These are phyloP conservation scores for Synodontis membranacea DNA, from an alignment of 2,113 vertebrate species.

Conservation along the genomic window DNA sequence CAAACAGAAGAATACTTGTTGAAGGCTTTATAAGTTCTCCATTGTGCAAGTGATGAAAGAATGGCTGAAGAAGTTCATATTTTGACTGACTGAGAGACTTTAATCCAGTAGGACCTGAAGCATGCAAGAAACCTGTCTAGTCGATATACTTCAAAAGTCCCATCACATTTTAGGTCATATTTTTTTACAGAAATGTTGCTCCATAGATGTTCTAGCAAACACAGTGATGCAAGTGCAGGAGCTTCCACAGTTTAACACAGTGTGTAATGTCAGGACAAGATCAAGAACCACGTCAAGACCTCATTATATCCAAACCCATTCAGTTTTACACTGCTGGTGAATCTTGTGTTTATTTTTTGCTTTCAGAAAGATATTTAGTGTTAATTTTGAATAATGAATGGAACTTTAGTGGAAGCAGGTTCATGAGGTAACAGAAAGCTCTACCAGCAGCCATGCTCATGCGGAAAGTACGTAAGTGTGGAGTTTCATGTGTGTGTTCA, in stretches of 20 bases:
- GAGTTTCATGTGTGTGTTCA: neutral
- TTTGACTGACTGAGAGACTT: neutral
- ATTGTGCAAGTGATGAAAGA: neutral
- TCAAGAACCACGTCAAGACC: neutral
- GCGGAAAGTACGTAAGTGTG: neutral
- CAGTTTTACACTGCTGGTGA: neutral
- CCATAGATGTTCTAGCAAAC: neutral
- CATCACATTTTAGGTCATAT: neutral
- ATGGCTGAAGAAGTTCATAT: neutral
- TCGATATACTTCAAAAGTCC: neutral
- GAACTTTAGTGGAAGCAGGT: neutral
- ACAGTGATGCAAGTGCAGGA: neutral
- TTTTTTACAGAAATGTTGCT: neutral
- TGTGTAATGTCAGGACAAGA: neutral
- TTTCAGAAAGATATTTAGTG: neutral
- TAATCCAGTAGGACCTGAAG: neutral
- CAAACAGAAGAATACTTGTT: neutral
- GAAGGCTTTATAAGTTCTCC: neutral
- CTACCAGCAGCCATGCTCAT: neutral
- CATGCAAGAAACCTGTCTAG: neutral
- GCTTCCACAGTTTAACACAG: neutral
- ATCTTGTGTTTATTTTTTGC: neutral
- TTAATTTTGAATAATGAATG: neutral
- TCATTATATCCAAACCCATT: neutral
- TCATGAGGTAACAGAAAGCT: neutral